Evolutionary conservation across 37 sponge, comb jelly and placozoan genomes (phyloP).

Genomic region (Aplysina aerophoba): DNA sequence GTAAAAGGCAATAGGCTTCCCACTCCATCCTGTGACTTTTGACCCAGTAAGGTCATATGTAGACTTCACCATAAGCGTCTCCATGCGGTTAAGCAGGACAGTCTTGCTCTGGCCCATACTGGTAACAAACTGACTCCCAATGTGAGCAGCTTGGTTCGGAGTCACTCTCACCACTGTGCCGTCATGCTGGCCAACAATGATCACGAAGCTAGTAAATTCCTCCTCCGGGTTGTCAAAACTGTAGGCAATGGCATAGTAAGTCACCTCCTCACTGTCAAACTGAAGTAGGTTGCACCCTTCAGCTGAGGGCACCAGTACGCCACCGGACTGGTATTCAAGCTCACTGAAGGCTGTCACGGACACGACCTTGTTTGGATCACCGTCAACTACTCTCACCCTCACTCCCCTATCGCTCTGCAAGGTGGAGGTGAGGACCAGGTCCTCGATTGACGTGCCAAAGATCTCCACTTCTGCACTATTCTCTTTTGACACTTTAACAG

Average conservation of each 20-base stretch:
- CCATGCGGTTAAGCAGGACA: not conserved
- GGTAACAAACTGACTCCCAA: not conserved
- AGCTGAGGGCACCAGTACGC: not conserved
- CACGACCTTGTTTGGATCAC: not conserved
- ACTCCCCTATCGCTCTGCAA: constrained; percentile 6
- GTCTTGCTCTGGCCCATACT: not conserved
- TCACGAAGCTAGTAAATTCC: not conserved
- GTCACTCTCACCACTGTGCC: constrained; percentile 10
- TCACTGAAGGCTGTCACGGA: constrained; percentile 7
- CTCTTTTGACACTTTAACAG: constrained; percentile 9
- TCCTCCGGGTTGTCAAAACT: not conserved
- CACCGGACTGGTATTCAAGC: not conserved
- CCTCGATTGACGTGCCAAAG: not conserved
- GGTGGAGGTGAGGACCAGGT: not conserved
- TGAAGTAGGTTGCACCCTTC: constrained; percentile 10
- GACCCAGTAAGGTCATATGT: constrained; percentile 4
- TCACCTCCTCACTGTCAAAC: not conserved
- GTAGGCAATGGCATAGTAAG: constrained; percentile 12
- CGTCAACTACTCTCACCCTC: not conserved
- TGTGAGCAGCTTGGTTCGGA: not conserved
- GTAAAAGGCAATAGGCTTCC: constrained; percentile 22
- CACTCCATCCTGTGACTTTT: constrained; percentile 28
- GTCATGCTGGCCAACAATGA: constrained; percentile 26
- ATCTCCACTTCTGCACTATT: not conserved
- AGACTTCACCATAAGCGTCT: constrained; percentile 8